phyloP scores from a whole-genome alignment of 2,888 invertebrate genomes.

The Allophyes oxyacanthae region DNA sequence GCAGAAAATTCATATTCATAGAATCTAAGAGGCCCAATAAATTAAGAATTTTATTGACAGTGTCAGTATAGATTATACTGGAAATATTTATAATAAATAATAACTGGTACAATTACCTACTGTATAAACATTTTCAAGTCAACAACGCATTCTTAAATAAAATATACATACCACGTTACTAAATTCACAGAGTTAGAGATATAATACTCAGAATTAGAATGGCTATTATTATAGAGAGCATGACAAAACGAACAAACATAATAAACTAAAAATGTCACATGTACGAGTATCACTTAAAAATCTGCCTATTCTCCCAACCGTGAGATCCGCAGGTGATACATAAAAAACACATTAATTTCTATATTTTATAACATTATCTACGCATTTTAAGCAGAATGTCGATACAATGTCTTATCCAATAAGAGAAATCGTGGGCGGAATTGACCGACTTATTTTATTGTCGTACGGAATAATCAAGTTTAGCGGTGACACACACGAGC shows the following conservation, averaged over 20 bases:
- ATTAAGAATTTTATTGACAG: conserved; percentile 39
- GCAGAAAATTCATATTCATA: conserved; percentile 41
- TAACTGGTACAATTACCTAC: no score
- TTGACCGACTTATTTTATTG: conserved; percentile 59
- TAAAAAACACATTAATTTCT: conserved; percentile 50
- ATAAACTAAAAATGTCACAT: conserved; percentile 15
- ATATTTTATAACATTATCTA: conserved; percentile 57
- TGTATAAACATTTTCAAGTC: conserved; percentile 10
- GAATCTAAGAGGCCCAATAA: conserved; percentile 12
- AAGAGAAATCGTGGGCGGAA: conserved; percentile 60
- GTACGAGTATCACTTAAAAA: conserved; percentile 15
- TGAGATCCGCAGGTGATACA: conserved; percentile 45
- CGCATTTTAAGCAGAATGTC: conserved; percentile 48
- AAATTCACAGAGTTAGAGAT: no score
- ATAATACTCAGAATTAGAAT: conserved; percentile 5
- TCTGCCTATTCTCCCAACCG: conserved; percentile 22
- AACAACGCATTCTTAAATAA: not conserved
- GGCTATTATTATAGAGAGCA: conserved; percentile 5
- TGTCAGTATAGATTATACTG: conserved; percentile 16
- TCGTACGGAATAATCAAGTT: conserved; percentile 54
- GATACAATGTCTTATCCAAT: conserved; percentile 59
- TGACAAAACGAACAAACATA: conserved; percentile 16
- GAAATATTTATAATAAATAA: conserved; percentile 10
- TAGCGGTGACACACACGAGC: conserved; percentile 31
- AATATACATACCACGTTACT: no score